phyloP scores from a whole-genome alignment of 2,888 invertebrate genomes.

The Apotomis betuletana region DNA sequence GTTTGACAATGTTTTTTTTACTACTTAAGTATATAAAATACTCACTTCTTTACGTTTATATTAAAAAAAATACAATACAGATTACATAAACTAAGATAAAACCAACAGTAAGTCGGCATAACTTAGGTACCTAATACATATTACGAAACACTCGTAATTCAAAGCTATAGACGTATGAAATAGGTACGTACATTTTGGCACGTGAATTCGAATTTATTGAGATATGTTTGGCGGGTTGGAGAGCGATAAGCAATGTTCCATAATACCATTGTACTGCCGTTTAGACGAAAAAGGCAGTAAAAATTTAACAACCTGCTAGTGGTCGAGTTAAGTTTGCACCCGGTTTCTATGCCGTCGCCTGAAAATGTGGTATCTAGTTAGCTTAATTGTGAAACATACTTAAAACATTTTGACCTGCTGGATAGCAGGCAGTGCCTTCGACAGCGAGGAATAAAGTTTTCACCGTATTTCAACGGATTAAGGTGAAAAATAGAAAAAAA shows the following conservation, averaged over 20 bases:
- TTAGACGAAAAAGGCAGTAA: constrained; percentile 16
- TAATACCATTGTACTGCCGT: constrained; percentile 39
- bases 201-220: constrained; percentile 35
- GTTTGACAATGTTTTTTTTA: no score
- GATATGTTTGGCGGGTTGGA: constrained; percentile 35
- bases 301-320: background rate
- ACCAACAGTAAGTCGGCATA: background rate
- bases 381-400: background rate
- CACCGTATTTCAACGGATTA: background rate
- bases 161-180: constrained; percentile 21
- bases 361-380: background rate
- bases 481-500: background rate
- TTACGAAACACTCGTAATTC: constrained; percentile 26
- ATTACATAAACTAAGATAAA: constrained; percentile 5
- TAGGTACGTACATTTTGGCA: constrained; percentile 27
- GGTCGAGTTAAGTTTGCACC: background rate
- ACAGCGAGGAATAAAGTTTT: background rate
- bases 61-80: constrained; percentile 5
- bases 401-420: background rate
- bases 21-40: no score
- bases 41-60: background rate
- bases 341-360: background rate
- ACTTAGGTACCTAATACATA: no score
- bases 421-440: background rate
- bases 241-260: constrained; percentile 37